Evolutionary conservation across 64 coral and sea anemone species (phyloP).

Genomic region (Porites australiensis): DNA sequence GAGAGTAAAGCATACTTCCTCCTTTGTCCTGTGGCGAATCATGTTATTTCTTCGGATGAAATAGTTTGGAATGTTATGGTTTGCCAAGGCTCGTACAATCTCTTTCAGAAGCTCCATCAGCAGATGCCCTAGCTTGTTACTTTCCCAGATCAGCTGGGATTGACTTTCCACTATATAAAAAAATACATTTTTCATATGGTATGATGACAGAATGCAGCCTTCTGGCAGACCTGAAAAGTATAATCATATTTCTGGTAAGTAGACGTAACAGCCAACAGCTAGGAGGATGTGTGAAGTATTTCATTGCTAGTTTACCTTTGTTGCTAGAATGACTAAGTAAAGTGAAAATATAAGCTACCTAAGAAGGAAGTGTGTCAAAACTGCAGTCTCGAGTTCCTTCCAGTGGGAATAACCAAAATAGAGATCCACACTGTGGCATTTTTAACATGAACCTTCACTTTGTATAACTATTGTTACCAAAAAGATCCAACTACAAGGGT

Average conservation of each 20-base stretch:
- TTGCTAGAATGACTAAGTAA: too few relatives aligned
- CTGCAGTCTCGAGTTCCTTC: too few relatives aligned
- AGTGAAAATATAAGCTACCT: too few relatives aligned
- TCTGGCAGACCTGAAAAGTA: slow-evolving; percentile 19
- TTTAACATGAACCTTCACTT: too few relatives aligned
- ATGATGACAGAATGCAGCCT: slow-evolving; percentile 31
- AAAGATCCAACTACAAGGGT: too few relatives aligned
- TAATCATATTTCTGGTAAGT: background rate
- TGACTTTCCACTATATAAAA: slow-evolving; percentile 28
- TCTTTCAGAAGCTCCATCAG: slow-evolving; percentile 2
- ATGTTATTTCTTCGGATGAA: slow-evolving; percentile 21
- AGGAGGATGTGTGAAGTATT: too few relatives aligned
- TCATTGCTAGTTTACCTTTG: too few relatives aligned
- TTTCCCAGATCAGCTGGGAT: background rate
- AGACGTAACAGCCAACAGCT: background rate
- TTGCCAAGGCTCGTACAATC: slow-evolving; percentile 1
- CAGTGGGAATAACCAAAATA: too few relatives aligned
- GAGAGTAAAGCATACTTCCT: slow-evolving; percentile 6
- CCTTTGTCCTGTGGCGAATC: slow-evolving; percentile 24
- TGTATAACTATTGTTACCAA: too few relatives aligned
- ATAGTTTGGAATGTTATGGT: slow-evolving; percentile 49
- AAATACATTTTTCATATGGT: slow-evolving; percentile 37
- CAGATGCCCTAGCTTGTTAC: background rate
- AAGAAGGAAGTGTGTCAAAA: too few relatives aligned
- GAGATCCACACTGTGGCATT: too few relatives aligned